Percentiles rank a stretch among this genome's conserved stretches.
phyloP scores from a whole-genome alignment of 2,797 vertebrate genomes.

The Sebastiscus tertius region DNA sequence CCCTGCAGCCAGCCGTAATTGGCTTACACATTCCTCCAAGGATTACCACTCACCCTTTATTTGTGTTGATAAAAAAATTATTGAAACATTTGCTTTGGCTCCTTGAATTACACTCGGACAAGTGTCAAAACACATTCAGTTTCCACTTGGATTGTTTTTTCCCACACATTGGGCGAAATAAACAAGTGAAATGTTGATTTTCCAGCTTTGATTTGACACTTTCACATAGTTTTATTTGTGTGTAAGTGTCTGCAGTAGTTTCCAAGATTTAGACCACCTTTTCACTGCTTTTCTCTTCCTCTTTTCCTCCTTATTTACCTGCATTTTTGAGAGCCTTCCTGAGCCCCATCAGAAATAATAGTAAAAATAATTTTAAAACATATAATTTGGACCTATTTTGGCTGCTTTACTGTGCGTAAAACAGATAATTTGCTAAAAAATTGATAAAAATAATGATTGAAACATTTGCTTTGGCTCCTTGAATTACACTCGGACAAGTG shows the following conservation, averaged over 20 bases:
- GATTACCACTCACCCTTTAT: conserved; percentile 69
- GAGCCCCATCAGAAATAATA: too few species aligned
- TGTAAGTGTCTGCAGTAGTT: not conserved
- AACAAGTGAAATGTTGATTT: not conserved
- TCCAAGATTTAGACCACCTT: not conserved
- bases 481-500: conserved; percentile 48
- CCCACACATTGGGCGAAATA: conserved; percentile 1
- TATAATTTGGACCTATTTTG: too few species aligned
- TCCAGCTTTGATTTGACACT: conserved; percentile 1
- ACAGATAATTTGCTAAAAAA: too few species aligned
- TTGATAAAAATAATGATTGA: conserved; percentile 50
- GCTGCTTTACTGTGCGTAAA: too few species aligned
- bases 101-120: conserved; percentile 37
- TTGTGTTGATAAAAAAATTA: conserved; percentile 55
- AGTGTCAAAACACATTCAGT: conserved; percentile 58
- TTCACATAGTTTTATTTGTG: not conserved
- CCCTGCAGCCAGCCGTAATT: conserved; percentile 66
- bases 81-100: conserved; percentile 68
- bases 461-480: conserved; percentile 64
- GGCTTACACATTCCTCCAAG: conserved; percentile 73
- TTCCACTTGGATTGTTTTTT: conserved; percentile 11
- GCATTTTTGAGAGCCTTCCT: not conserved
- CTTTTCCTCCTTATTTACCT: not conserved
- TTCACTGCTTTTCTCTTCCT: not conserved
- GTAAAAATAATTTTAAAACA: too few species aligned